Base-by-base conservation (phyloP, 2,888 invertebrate species). In the Eremobia ochroleuca region DNA sequence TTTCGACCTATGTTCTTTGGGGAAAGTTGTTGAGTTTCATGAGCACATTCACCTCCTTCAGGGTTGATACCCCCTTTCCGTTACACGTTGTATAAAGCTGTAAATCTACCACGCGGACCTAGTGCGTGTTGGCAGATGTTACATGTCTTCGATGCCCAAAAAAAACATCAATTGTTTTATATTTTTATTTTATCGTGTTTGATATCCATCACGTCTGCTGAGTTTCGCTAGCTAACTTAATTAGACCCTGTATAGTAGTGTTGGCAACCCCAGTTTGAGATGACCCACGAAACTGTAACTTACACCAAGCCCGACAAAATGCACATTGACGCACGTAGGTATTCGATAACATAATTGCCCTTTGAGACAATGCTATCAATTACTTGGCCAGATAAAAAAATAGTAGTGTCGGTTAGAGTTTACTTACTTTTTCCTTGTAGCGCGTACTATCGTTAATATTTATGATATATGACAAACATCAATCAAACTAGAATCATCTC, bases 281-380 rank as follows among this genome's bases (percentile, higher is more conserved):
- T 67, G 68, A 79, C 61, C 58, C 49, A 69, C 61, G 73, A 83
- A 74, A 55, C 62, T 68, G 43, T 64, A 52, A 68, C 25, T 71
- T 18, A 31, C 55, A 76, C 28, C 65, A 75, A 69, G 66, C 68
- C 81, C 34, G 73, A 77, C 68, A 81, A 85, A 82, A 79, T 82
- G 79, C 81, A 74, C 82, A 87, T 81, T 92, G 91, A 92, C 92
- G 92, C 90, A 91, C 87, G 76, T 89, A 79, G 86, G 89, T 90
- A 84, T 82, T 82, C 68, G 92, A 92, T 92, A 91, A 91, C 91
- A 89, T 87, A 80, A 82, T 88, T 92, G 92, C 92, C 93, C 93
- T 93, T 93, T 92, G 87, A 87, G 89, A 92, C 90, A 90, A 88
- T 89, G 88, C 90, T 92, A 92, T 92, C 92, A 84, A 83, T 84